Conservation (phyloP, 2,113 vertebrate genomes). For the Tricholaema leucomelas region DNA sequence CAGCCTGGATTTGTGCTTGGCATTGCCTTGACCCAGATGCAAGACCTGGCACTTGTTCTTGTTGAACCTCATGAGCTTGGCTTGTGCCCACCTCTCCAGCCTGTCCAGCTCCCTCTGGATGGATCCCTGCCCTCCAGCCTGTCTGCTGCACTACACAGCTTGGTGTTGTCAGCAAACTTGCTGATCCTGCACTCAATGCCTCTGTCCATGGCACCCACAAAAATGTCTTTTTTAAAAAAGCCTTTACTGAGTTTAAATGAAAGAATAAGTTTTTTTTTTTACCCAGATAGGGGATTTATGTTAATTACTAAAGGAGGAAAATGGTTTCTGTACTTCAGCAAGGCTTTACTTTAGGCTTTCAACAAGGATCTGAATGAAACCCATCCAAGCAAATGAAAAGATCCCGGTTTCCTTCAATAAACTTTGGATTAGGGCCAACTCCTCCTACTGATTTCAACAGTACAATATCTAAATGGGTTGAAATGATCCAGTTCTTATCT, state of each 20-base stretch:
- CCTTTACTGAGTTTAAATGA: background rate
- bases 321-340: background rate
- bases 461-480: background rate
- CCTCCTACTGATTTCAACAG: slow-evolving; percentile 16
- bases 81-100: too few species aligned
- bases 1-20: too few species aligned
- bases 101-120: too few species aligned
- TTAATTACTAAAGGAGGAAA: background rate
- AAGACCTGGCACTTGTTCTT: too few species aligned
- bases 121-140: too few species aligned
- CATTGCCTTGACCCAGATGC: too few species aligned
- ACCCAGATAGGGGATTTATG: background rate
- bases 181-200: too few species aligned
- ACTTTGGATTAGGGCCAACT: background rate
- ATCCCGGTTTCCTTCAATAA: background rate
- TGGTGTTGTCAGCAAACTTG: too few species aligned
- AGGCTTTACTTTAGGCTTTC: background rate
- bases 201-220: too few species aligned
- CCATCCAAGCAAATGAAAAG: background rate
- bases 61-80: too few species aligned
- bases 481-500: slow-evolving; percentile 22
- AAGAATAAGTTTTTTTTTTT: background rate
- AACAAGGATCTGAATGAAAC: background rate
- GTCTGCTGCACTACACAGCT: too few species aligned
- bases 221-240: too few species aligned